Conservation (phyloP, 2,113 vertebrate genomes). For the Chlorodrepanis virens region DNA sequence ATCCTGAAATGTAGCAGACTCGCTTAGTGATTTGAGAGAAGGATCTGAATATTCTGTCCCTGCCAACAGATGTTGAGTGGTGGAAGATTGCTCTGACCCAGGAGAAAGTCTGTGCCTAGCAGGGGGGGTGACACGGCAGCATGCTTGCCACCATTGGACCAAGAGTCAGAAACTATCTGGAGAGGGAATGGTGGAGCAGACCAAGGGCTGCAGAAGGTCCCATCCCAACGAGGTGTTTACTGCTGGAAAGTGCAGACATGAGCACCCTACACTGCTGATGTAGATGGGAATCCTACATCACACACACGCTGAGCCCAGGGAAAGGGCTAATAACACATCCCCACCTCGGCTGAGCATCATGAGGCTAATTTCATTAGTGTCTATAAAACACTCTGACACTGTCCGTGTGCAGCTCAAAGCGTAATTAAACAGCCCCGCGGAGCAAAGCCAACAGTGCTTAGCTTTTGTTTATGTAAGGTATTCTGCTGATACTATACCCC, state of each 20-base stretch:
- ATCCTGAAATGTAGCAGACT: not conserved
- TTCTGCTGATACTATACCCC: conserved; percentile 8
- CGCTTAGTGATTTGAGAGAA: fast-evolving
- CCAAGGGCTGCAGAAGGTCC: not conserved
- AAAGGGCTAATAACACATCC: not conserved
- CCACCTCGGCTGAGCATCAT: not conserved
- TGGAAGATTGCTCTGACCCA: not conserved
- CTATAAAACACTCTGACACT: not conserved
- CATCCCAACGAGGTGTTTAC: fast-evolving
- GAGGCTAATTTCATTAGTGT: not conserved
- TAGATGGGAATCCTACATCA: not conserved
- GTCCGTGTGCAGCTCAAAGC: not conserved
- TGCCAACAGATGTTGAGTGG: not conserved
- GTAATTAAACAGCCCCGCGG: not conserved
- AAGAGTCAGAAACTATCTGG: not conserved
- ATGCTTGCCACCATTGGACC: fast-evolving
- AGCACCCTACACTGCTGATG: fast-evolving
- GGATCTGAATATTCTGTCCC: not conserved
- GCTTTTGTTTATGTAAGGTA: conserved; percentile 27
- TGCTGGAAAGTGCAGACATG: not conserved
- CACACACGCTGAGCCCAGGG: not conserved
- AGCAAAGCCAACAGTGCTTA: not conserved
- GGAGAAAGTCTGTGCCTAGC: not conserved
- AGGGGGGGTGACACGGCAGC: not conserved
- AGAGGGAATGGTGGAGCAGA: not conserved